Evolutionary conservation across 2,888 invertebrate species (phyloP).

Genomic region (Tyria jacobaeae): DNA sequence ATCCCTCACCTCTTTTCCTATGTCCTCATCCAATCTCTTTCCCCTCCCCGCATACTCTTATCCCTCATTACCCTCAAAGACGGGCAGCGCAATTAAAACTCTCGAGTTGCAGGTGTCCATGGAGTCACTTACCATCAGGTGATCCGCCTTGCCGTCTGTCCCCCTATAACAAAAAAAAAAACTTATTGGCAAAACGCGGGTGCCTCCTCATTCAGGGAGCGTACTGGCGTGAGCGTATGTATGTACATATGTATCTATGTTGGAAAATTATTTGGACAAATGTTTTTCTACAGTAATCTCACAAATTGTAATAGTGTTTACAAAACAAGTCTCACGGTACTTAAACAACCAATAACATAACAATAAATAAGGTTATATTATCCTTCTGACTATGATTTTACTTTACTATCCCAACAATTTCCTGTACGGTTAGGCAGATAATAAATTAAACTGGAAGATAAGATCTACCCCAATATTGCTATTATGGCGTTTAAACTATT

Average conservation of each 20-base stretch:
- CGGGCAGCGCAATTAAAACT: too few species aligned
- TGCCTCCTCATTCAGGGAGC: too few species aligned
- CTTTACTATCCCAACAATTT: conserved; percentile 15
- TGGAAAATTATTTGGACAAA: too few species aligned
- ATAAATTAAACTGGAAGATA: conserved; percentile 41
- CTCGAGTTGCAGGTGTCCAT: too few species aligned
- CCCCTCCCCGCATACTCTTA: too few species aligned
- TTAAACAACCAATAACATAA: neutral
- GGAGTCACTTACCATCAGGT: too few species aligned
- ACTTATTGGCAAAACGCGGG: neutral
- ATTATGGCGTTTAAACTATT: conserved; percentile 37
- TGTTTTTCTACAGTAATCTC: neutral
- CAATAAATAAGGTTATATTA: neutral
- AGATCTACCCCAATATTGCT: conserved; percentile 32
- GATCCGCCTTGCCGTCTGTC: too few species aligned
- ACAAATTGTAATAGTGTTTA: neutral
- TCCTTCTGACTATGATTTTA: conserved; percentile 8
- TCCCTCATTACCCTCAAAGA: too few species aligned
- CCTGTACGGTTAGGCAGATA: conserved; percentile 21
- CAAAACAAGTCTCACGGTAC: neutral
- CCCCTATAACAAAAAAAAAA: neutral
- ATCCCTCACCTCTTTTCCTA: too few species aligned
- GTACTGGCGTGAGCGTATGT: too few species aligned
- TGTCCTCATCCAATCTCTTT: too few species aligned
- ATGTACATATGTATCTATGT: too few species aligned